Evolutionary conservation across 2,113 vertebrate species (phyloP).

Genomic region (Actenoides hombroni): DNA sequence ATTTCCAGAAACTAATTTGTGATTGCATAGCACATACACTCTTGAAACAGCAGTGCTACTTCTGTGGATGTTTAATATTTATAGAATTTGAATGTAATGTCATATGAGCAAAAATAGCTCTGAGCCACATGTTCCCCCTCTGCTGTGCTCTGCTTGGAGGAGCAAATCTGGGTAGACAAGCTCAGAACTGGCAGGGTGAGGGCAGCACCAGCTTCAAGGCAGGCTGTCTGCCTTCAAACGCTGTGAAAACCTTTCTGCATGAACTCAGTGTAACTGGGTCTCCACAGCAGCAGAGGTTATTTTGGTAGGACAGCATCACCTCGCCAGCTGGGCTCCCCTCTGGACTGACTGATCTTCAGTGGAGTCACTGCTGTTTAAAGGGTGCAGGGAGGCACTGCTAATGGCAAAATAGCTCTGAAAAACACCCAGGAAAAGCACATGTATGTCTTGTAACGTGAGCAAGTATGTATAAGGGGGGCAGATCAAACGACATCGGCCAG

Average conservation of each 20-base stretch:
- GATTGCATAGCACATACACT: conserved; percentile 25
- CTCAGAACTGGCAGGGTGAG: conserved; percentile 30
- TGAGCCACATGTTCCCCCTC: conserved; percentile 44
- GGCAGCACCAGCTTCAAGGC: conserved; percentile 46
- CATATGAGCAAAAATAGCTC: conserved; percentile 58
- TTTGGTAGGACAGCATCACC: not conserved
- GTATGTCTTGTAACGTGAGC: not conserved
- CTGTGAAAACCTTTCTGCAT: not conserved
- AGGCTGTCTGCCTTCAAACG: not conserved
- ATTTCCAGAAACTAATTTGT: conserved; percentile 39
- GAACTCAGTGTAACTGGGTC: conserved; percentile 8
- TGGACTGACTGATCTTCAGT: not conserved
- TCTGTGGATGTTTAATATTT: conserved; percentile 46
- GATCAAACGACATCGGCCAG: not conserved
- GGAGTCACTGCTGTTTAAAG: not conserved
- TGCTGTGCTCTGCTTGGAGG: not conserved
- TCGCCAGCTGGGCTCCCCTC: not conserved
- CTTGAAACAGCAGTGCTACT: conserved; percentile 24
- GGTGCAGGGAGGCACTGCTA: not conserved
- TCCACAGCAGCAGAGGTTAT: not conserved
- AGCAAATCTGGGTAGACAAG: not conserved
- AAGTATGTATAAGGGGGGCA: not conserved
- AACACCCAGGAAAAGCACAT: not conserved
- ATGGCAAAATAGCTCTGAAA: not conserved
- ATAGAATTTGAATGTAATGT: conserved; percentile 60